phyloP scores from a whole-genome alignment of 2,888 invertebrate genomes.

The Trachelus troglodyta region DNA sequence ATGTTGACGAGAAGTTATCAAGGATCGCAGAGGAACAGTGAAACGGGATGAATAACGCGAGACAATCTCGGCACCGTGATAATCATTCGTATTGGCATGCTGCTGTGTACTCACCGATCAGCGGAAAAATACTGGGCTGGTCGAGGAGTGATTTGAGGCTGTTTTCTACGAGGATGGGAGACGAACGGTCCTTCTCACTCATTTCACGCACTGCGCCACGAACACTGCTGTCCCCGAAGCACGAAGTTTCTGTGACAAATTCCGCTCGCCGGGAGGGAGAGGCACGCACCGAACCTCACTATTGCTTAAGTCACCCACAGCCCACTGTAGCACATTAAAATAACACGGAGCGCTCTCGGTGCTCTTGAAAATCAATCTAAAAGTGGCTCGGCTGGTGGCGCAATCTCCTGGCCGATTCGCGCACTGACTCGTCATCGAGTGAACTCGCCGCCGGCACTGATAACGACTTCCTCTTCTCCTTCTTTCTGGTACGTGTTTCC shows the following conservation, averaged over 20 bases:
- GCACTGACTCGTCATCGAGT: slow-evolving; percentile 30
- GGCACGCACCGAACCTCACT: slow-evolving; percentile 42
- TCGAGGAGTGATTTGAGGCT: slow-evolving; percentile 88
- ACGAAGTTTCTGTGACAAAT: slow-evolving; percentile 26
- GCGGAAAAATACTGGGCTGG: slow-evolving; percentile 72
- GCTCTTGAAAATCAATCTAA: slow-evolving; percentile 65
- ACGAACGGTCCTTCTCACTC: slow-evolving; percentile 91
- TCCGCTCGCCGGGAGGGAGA: slow-evolving; percentile 51
- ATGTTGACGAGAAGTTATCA: no score
- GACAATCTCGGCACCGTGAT: no score
- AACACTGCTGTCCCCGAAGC: slow-evolving; percentile 29
- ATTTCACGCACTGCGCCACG: slow-evolving; percentile 73
- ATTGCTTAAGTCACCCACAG: slow-evolving; percentile 43
- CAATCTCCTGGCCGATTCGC: slow-evolving; percentile 43
- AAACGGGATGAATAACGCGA: no score
- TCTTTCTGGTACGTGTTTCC: no score
- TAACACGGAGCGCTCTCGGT: slow-evolving; percentile 51
- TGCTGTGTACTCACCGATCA: slow-evolving; percentile 60
- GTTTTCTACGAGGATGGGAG: slow-evolving; percentile 89
- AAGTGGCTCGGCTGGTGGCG: slow-evolving; percentile 57
- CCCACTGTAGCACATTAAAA: slow-evolving; percentile 57
- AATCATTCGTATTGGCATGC: no score
- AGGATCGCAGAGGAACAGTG: no score
- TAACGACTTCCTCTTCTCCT: slow-evolving; percentile 30
- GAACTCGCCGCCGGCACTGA: slow-evolving; percentile 41